Evolutionary conservation across 2,113 vertebrate genomes (phyloP).

Genomic region (Corythaeola cristata): DNA sequence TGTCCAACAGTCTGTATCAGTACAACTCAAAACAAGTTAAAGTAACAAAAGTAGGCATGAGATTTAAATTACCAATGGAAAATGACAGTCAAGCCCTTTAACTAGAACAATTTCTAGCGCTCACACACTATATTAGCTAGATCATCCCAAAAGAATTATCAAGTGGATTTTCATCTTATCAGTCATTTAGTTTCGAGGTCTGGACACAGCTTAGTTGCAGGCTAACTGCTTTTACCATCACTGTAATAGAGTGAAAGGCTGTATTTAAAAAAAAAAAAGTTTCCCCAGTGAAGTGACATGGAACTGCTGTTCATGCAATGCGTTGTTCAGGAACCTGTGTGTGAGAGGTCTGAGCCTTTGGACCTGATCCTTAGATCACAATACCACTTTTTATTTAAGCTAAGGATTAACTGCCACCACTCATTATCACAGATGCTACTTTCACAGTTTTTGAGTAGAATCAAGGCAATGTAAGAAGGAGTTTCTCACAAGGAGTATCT

Average conservation of each 20-base stretch:
- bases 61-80: not conserved
- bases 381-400: not conserved
- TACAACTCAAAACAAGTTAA: not conserved
- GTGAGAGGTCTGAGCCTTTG: not conserved
- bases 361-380: not conserved
- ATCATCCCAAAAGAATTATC: not conserved
- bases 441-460: not conserved
- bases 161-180: not conserved
- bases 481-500: rapidly evolving
- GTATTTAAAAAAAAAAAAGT: not conserved
- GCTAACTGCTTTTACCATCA: not conserved
- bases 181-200: not conserved
- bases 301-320: not conserved
- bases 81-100: not conserved
- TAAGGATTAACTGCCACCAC: not conserved
- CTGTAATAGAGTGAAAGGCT: not conserved
- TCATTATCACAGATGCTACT: too few relatives aligned
- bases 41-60: not conserved
- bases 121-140: not conserved
- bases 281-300: not conserved
- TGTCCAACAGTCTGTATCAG: not conserved
- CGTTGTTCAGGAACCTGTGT: rapidly evolving
- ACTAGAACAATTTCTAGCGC: not conserved
- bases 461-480: rapidly evolving
- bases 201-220: not conserved